Percentiles rank a stretch among this genome's conserved stretches.
phyloP scores from a whole-genome alignment of 2,113 vertebrate species.

The Charadrius vociferus region DNA sequence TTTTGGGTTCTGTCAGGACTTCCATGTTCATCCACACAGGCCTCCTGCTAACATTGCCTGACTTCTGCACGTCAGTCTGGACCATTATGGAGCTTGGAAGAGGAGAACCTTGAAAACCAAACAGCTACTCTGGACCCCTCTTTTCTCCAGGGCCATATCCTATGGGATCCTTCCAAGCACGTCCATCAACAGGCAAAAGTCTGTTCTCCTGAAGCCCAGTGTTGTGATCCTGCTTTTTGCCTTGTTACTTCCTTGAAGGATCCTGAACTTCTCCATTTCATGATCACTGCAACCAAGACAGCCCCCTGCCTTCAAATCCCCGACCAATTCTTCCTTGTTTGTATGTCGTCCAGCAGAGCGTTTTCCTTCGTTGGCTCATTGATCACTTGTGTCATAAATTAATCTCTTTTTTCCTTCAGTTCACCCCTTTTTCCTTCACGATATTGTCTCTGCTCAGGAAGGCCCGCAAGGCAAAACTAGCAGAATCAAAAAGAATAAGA shows the following conservation, averaged over 20 bases:
- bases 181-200: neutral
- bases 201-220: neutral
- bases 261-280: neutral
- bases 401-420: neutral
- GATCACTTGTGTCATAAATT: neutral
- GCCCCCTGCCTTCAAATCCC: neutral
- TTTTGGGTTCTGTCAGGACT: neutral
- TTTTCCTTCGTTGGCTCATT: neutral
- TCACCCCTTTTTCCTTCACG: neutral
- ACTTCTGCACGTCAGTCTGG: neutral
- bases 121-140: neutral
- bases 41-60: neutral
- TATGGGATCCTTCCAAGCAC: neutral
- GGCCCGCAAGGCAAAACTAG: neutral
- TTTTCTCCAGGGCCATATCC: neutral
- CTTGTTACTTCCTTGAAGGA: neutral
- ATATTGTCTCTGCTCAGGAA: neutral
- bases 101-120: neutral
- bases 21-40: neutral
- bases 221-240: neutral
- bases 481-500: neutral
- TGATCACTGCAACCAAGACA: neutral
- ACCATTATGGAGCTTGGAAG: neutral
- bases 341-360: neutral
- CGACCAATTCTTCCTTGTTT: neutral